Conservation (phyloP, 2,888 invertebrate species). For the Eristalis tenax region DNA sequence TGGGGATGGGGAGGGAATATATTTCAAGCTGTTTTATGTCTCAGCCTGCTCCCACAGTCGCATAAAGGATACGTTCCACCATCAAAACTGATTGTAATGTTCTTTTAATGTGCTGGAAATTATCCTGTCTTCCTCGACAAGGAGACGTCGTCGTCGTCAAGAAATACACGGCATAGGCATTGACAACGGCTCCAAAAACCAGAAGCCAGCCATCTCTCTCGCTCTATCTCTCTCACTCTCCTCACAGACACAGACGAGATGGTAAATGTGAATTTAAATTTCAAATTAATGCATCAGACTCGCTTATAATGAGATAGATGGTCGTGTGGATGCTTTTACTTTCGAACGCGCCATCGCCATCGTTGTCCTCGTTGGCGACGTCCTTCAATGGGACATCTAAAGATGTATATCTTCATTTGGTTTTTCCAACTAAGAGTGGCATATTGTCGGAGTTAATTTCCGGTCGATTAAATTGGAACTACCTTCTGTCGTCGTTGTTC, state of each 20-base stretch:
- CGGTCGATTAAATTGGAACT: conserved; percentile 66
- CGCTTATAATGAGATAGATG: conserved; percentile 49
- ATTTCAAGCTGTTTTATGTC: conserved; percentile 11
- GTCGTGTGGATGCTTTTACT: conserved; percentile 28
- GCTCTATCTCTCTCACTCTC: neutral
- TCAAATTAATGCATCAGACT: conserved; percentile 61
- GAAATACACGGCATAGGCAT: neutral
- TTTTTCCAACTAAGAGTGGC: conserved; percentile 31
- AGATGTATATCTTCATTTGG: conserved; percentile 53
- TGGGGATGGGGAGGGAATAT: conserved; percentile 22
- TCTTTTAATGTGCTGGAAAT: conserved; percentile 64
- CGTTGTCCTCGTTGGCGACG: neutral
- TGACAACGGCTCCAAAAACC: neutral
- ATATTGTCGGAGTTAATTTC: conserved; percentile 69
- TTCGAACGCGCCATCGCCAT: neutral
- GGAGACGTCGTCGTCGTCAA: neutral
- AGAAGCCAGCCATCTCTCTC: neutral
- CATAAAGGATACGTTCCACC: conserved; percentile 46
- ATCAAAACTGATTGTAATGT: conserved; percentile 61
- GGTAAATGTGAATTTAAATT: conserved; percentile 62
- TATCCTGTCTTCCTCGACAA: conserved; percentile 23
- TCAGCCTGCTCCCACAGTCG: conserved; percentile 4
- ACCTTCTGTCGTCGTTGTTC: conserved; percentile 44
- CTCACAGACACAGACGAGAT: conserved; percentile 28
- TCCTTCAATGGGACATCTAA: conserved; percentile 25